Base-by-base conservation (phyloP, 1,140 invertebrate genomes). In the Sycobia sp. region DNA sequence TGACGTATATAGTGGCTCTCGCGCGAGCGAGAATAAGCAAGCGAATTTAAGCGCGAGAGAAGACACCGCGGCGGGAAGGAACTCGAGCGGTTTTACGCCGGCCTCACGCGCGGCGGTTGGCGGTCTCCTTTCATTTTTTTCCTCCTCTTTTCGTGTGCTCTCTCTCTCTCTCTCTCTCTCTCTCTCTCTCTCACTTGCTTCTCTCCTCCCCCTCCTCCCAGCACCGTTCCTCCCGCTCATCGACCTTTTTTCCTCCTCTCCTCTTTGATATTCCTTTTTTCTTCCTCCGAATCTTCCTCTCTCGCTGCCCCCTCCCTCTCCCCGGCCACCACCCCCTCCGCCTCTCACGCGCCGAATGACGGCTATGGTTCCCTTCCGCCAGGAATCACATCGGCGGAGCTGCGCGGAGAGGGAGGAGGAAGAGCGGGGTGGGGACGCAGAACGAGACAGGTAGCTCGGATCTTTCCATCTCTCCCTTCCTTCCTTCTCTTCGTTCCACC, bases 371-470 rank as follows among this genome's bases (percentile, higher is more conserved):
- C 68, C 68, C 73, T 75, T 74, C 72, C 72, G 75, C 11, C 68
- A 71, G 71, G 71, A 69, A 69, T 72, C 67, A 66, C 29, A 4
- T 4, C 29, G 59, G 59, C 62, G 59, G 16, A 25, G 54, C n/a
- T n/a, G 63, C 11, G 25, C 67, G 64, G 67, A 67, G 67, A 22
- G 29, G 29, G 32, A 16, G 32, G 49, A 36, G 22, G 11, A 16
- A 23, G 16, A 32, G 29, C 1, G 49, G 18, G 7, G 49, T 18
- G 57, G 61, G 65, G 67, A 67, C 25, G 57, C 69, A 72, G 68
- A 76, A 69, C 70, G 68, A 72, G 74, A 75, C 77, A 78, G 77
- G 78, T 77, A 78, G 76, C 71, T 67, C 71, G 47, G n/a, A n/a
- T n/a, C n/a, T n/a, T n/a, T n/a, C n/a, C n/a, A n/a, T n/a, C n/a